Base-by-base conservation (phyloP, 2,113 vertebrate genomes). In the Spilogale gracilis region DNA sequence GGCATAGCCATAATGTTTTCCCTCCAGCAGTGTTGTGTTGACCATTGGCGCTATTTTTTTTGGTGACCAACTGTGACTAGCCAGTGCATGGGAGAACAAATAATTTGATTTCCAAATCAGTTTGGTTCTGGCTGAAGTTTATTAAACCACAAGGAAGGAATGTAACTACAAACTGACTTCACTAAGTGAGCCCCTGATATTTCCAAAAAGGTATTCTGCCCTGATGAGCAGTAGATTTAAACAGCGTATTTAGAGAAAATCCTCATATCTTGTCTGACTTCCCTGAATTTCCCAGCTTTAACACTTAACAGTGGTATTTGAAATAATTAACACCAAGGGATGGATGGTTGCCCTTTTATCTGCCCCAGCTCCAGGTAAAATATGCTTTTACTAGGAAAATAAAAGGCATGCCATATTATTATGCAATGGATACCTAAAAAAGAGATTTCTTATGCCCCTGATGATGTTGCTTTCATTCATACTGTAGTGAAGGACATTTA, bases 141-240 rank as follows among this genome's bases (percentile, higher is more conserved):
- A 56, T 90, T 90, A 97, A 96, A 80, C 23, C 58, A 45, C n/a
- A 85, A 52, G 23, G 63, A 84, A 86, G 32, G 78, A 93, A 92
- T 84, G 65, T 61, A 92, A 86, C 60, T 45, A 87, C 74, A 96
- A 95, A 52, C 93, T 88, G 48, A 94, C 74, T 94, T 91, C 82
- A 38, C 32, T 86, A 94, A 82, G 56, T 85, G 50, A 80, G 58
- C 58, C 30, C 25, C 58, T 38, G n/a, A 18, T 65, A 50, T 86
- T 95, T 82, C 73, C 43, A 61, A 60, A 93, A 85, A 91, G 73
- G 52, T 79, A 50, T 20, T 91, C 30, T 74, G 17, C 14, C 20
- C 30, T 4, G 25, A 0, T 54, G 13, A 45, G 14, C 30, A 56
- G 6, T 25, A 83, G 67, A 79, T 80, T 96, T 89, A 96, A 84